Evolutionary conservation across 2,113 vertebrate genomes (phyloP).

Genomic region (Archilochus colubris): DNA sequence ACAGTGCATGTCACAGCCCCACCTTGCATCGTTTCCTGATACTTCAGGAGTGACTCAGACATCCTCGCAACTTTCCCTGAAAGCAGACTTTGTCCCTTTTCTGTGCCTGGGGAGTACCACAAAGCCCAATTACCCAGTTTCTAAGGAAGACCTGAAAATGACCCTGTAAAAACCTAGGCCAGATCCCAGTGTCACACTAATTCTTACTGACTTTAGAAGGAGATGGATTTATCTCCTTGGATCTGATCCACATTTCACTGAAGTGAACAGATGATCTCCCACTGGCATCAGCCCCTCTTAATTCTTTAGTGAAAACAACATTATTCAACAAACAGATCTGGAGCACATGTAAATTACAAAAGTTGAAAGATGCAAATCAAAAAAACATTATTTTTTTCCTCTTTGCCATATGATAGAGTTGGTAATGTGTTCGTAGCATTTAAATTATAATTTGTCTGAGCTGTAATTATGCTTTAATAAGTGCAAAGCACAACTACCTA

Average conservation of each 20-base stretch:
- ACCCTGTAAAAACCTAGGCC: background rate
- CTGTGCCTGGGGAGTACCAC: background rate
- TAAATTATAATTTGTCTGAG: constrained; percentile 25
- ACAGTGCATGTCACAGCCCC: constrained; percentile 45
- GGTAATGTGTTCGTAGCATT: background rate
- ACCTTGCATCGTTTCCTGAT: constrained; percentile 45
- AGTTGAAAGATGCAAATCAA: background rate
- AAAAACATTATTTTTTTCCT: background rate
- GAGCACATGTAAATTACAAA: background rate
- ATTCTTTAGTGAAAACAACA: background rate
- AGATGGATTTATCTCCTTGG: background rate
- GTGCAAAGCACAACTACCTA: constrained; percentile 20
- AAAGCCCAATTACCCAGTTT: background rate
- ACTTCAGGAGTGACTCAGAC: constrained; percentile 32
- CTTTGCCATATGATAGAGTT: background rate
- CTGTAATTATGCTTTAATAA: constrained; percentile 32
- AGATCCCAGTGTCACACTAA: background rate
- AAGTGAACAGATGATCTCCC: background rate
- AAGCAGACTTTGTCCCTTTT: background rate
- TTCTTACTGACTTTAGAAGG: background rate
- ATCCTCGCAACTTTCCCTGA: constrained; percentile 43
- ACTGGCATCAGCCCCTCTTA: background rate
- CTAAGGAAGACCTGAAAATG: background rate
- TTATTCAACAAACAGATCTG: background rate
- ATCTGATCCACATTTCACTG: background rate